A percentile compares a stretch with the other conserved stretches of the same genome.
These are phyloP conservation scores for Callinectes sapidus DNA, from an alignment of 2,888 invertebrate species.

Conservation along the genomic window DNA sequence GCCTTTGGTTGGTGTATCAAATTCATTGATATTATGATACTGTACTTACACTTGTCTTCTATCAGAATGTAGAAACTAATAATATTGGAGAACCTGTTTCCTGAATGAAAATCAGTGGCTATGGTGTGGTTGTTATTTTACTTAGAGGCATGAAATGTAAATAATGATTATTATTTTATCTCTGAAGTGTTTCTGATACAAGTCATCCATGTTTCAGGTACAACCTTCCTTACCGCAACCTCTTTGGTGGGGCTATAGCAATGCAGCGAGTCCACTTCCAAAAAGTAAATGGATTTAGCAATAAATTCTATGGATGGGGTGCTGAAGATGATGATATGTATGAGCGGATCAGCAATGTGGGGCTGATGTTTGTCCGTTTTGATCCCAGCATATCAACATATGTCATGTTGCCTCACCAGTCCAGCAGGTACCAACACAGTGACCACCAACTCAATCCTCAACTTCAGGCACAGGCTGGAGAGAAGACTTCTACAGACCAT, in stretches of 20 bases:
- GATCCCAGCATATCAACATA: slow-evolving; percentile 78
- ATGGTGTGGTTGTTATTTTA: not conserved
- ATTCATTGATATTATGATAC: too few relatives aligned
- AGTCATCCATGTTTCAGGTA: slow-evolving; percentile 54
- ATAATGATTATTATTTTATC: not conserved
- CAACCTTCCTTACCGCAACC: slow-evolving; percentile 68
- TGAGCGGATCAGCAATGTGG: slow-evolving; percentile 73
- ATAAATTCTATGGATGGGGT: slow-evolving; percentile 72
- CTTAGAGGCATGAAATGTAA: not conserved
- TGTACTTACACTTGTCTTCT: too few relatives aligned
- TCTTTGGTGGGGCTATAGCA: slow-evolving; percentile 78
- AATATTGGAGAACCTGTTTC: not conserved
- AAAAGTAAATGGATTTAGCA: slow-evolving; percentile 75
- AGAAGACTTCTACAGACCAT: not conserved
- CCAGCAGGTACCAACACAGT: not conserved
- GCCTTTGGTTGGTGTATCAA: too few relatives aligned
- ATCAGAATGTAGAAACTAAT: not conserved
- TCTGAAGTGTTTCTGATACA: not conserved
- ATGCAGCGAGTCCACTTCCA: slow-evolving; percentile 76
- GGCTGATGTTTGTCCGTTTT: slow-evolving; percentile 77
- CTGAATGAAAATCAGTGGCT: not conserved
- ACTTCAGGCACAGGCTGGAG: not conserved
- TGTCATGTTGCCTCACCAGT: slow-evolving; percentile 78
- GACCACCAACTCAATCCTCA: not conserved
- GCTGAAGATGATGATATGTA: slow-evolving; percentile 72